phyloP scores from a whole-genome alignment of 2,888 invertebrate species.

The Patella pellucida region DNA sequence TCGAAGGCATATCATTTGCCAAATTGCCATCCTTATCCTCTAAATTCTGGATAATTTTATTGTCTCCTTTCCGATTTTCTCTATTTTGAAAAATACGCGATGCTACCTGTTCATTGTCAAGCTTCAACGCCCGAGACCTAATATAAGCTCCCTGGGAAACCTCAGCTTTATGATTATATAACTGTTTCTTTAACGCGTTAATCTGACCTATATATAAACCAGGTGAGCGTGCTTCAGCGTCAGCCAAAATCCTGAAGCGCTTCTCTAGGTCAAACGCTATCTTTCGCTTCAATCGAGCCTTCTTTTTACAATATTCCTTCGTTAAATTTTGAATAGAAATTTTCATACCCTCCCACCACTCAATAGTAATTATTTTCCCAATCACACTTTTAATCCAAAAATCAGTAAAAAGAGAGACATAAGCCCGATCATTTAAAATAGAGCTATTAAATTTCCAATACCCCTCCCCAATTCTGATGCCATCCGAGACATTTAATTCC shows the following conservation, averaged over 20 bases:
- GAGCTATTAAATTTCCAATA: not conserved
- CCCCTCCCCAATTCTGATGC: not conserved
- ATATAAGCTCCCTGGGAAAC: not conserved
- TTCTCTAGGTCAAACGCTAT: not conserved
- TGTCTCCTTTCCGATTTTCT: too few relatives aligned
- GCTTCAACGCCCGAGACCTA: not conserved
- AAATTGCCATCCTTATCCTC: too few relatives aligned
- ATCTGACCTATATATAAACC: not conserved
- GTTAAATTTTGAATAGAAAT: constrained; percentile 10
- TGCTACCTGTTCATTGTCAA: not conserved
- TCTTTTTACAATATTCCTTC: constrained; percentile 1
- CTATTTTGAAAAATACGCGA: not conserved
- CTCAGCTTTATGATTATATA: not conserved
- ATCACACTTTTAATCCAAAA: not conserved
- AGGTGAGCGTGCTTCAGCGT: not conserved
- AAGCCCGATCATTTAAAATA: not conserved
- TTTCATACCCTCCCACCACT: constrained; percentile 8
- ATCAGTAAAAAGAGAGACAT: not conserved
- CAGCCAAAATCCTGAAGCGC: not conserved
- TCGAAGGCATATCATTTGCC: not conserved
- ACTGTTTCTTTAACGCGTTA: not conserved
- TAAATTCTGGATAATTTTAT: too few relatives aligned
- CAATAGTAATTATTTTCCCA: not conserved
- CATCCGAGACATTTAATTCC: not conserved
- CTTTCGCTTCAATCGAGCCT: not conserved